These are phyloP conservation scores for Oncorhynchus kisutch DNA, from an alignment of 2,113 vertebrate genomes.

Conservation along the genomic window DNA sequence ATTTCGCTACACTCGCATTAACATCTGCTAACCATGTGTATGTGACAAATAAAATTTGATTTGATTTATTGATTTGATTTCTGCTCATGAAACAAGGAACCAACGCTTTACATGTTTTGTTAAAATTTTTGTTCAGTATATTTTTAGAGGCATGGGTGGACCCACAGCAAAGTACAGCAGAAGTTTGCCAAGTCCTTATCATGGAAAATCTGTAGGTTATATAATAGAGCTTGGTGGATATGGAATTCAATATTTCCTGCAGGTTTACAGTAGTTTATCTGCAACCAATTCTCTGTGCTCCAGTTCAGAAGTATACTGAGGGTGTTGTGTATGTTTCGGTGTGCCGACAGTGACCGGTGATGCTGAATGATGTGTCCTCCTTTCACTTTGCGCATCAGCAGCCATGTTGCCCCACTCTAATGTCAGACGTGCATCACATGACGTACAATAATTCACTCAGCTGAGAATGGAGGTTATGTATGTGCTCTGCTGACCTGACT, in stretches of 20 bases:
- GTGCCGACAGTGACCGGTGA: conserved; percentile 60
- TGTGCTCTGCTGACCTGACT: conserved; percentile 31
- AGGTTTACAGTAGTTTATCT: conserved; percentile 21
- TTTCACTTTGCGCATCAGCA: conserved; percentile 52
- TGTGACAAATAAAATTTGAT: too few relatives aligned
- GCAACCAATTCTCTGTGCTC: conserved; percentile 43
- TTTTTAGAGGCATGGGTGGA: conserved; percentile 16
- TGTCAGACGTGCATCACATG: conserved; percentile 61
- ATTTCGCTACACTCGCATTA: too few relatives aligned
- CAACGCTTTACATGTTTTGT: too few relatives aligned
- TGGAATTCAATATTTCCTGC: not conserved
- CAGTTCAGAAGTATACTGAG: conserved; percentile 54
- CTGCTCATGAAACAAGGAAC: too few relatives aligned
- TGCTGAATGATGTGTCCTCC: conserved; percentile 72
- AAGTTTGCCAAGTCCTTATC: not conserved
- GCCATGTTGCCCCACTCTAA: conserved; percentile 58
- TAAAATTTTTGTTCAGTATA: not conserved
- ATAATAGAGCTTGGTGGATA: not conserved
- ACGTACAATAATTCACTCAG: conserved; percentile 35
- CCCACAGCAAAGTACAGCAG: not conserved
- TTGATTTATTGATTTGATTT: too few relatives aligned
- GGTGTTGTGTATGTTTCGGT: not conserved
- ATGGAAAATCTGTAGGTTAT: not conserved
- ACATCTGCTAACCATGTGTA: too few relatives aligned
- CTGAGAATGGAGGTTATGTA: conserved; percentile 9